These are phyloP conservation scores for Psittacula derbiana DNA, from an alignment of 2,797 vertebrate species.

Conservation along the genomic window DNA sequence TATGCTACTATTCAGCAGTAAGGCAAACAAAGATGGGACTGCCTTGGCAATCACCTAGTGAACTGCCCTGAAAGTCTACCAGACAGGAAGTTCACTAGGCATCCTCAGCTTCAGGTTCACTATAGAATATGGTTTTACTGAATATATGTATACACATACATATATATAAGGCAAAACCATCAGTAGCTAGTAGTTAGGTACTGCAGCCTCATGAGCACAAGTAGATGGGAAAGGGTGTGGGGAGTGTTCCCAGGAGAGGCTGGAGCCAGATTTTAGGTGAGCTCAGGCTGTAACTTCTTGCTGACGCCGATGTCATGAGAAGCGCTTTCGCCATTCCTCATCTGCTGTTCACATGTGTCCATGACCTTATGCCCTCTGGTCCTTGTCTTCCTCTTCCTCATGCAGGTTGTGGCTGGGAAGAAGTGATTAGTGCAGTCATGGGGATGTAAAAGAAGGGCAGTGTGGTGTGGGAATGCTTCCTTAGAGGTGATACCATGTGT, in stretches of 20 bases:
- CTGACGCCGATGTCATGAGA: neutral
- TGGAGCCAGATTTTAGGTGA: neutral
- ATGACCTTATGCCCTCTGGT: neutral
- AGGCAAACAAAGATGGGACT: neutral
- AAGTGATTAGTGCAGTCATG: fast-evolving
- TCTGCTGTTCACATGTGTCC: fast-evolving
- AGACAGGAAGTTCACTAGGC: neutral
- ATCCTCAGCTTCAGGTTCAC: neutral
- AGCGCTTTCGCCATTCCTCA: neutral
- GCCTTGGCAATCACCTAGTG: neutral
- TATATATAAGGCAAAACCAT: neutral
- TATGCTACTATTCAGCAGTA: neutral
- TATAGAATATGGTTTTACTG: neutral
- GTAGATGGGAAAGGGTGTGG: neutral
- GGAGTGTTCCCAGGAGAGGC: neutral
- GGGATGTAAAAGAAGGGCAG: neutral
- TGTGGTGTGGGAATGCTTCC: neutral
- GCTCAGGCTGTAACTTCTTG: neutral
- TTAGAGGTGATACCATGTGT: too few relatives aligned
- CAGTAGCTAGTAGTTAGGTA: neutral
- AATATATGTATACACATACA: neutral
- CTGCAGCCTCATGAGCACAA: neutral
- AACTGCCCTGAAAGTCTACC: neutral
- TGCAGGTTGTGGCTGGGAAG: neutral
- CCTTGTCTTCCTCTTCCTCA: neutral